Percentiles rank a stretch among this genome's conserved stretches.
phyloP scores from a whole-genome alignment of 2,113 vertebrate species.

The Dryoscopus gambensis region DNA sequence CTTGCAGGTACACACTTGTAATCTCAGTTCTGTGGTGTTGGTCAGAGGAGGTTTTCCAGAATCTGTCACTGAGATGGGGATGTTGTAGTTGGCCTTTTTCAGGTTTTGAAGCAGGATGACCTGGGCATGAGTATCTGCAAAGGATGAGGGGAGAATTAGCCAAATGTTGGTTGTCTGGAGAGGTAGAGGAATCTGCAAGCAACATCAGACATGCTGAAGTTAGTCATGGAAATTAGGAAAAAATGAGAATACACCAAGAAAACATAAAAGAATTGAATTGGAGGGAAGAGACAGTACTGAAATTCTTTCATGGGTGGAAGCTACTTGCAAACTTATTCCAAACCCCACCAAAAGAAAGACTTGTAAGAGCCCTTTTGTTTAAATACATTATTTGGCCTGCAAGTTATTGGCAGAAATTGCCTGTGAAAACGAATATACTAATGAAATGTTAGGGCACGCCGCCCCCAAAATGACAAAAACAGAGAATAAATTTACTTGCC shows the following conservation, averaged over 20 bases:
- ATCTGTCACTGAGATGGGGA: constrained; percentile 93
- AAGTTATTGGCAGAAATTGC: neutral
- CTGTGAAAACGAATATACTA: neutral
- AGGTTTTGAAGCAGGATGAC: constrained; percentile 91
- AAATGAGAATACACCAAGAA: neutral
- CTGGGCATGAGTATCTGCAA: constrained; percentile 88
- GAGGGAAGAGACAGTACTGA: neutral
- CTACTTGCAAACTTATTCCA: neutral
- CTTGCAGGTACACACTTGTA: constrained; percentile 96
- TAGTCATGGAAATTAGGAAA: neutral
- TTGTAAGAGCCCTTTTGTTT: neutral
- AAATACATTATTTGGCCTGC: neutral
- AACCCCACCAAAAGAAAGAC: neutral
- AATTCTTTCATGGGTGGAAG: neutral
- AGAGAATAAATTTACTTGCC: neutral
- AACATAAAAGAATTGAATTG: neutral
- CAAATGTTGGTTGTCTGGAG: neutral
- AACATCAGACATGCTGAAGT: neutral
- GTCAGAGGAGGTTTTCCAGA: constrained; percentile 89
- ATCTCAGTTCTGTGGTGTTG: constrained; percentile 90
- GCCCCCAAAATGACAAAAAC: neutral
- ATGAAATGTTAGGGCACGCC: neutral
- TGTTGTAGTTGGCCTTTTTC: constrained; percentile 94
- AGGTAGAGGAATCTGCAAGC: neutral
- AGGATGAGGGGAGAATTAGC: neutral